Conservation (phyloP, 2,888 invertebrate genomes). For the Pycnomerus fuliginosus region DNA sequence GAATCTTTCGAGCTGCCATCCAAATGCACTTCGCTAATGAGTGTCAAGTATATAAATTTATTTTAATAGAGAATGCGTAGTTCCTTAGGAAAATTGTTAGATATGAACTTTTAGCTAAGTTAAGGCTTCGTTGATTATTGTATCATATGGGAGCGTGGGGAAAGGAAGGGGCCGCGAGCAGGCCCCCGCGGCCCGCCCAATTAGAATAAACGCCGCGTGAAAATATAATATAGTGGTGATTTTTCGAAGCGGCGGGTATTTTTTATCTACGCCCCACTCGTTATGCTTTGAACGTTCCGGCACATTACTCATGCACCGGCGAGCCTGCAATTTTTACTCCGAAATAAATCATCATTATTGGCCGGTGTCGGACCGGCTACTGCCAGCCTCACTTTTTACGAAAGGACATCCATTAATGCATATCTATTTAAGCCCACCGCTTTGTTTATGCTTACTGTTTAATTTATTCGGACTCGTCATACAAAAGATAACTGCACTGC, state of each 20-base stretch:
- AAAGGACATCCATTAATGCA: slow-evolving; percentile 41
- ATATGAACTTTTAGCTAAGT: too few relatives aligned
- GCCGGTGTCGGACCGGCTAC: slow-evolving; percentile 46
- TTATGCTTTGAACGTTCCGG: slow-evolving; percentile 52
- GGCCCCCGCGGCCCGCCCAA: slow-evolving; percentile 2
- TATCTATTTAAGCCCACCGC: slow-evolving; percentile 45
- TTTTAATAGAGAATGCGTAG: too few relatives aligned
- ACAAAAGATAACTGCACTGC: slow-evolving; percentile 36
- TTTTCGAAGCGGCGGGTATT: slow-evolving; percentile 36
- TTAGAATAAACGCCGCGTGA: slow-evolving; percentile 15
- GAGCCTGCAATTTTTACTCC: slow-evolving; percentile 59
- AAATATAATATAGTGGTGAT: slow-evolving; percentile 21
- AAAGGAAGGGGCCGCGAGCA: not conserved
- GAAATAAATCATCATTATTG: slow-evolving; percentile 63
- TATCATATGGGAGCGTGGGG: not conserved
- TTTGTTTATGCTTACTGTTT: slow-evolving; percentile 48
- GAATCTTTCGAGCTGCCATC: too few relatives aligned
- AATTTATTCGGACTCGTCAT: slow-evolving; percentile 42
- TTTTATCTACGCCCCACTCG: slow-evolving; percentile 48
- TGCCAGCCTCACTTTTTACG: slow-evolving; percentile 28
- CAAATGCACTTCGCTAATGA: too few relatives aligned
- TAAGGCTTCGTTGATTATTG: too few relatives aligned
- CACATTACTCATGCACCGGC: slow-evolving; percentile 59
- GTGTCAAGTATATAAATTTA: too few relatives aligned
- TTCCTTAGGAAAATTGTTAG: too few relatives aligned